These are phyloP conservation scores for Mionectes olivaceus DNA, from an alignment of 2,797 vertebrate genomes.

Conservation along the genomic window DNA sequence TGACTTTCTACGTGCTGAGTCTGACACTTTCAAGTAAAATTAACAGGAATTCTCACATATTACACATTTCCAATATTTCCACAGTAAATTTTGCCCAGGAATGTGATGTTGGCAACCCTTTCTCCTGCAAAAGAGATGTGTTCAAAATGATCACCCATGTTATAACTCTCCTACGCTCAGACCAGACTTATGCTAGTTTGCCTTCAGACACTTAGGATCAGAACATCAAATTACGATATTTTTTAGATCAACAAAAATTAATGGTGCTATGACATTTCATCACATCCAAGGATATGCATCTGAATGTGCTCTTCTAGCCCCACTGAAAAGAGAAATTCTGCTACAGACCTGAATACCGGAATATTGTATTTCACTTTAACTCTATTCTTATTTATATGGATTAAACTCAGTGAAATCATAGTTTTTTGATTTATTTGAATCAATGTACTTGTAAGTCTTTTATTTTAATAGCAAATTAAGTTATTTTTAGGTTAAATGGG, in stretches of 20 bases:
- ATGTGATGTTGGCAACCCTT: not conserved
- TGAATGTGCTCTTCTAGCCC: not conserved
- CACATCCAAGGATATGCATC: not conserved
- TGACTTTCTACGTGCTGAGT: not conserved
- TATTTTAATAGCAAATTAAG: not conserved
- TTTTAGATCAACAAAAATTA: constrained; percentile 27
- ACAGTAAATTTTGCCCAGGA: constrained; percentile 9
- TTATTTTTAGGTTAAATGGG: not conserved
- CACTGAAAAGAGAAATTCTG: not conserved
- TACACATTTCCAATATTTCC: not conserved
- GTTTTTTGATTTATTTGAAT: not conserved
- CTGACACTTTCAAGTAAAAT: constrained; percentile 45
- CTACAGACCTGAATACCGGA: not conserved
- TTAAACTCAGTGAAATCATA: not conserved
- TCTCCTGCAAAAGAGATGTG: not conserved
- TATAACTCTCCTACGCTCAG: not conserved
- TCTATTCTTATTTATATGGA: not conserved
- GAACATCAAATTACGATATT: not conserved
- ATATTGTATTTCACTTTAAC: not conserved
- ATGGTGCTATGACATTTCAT: not conserved
- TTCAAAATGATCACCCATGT: not conserved
- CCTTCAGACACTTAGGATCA: not conserved
- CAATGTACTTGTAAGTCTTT: not conserved
- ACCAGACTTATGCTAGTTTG: not conserved
- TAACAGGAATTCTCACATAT: constrained; percentile 33